Conservation (phyloP, 2,113 vertebrate genomes). For the Girardinichthys multiradiatus region DNA sequence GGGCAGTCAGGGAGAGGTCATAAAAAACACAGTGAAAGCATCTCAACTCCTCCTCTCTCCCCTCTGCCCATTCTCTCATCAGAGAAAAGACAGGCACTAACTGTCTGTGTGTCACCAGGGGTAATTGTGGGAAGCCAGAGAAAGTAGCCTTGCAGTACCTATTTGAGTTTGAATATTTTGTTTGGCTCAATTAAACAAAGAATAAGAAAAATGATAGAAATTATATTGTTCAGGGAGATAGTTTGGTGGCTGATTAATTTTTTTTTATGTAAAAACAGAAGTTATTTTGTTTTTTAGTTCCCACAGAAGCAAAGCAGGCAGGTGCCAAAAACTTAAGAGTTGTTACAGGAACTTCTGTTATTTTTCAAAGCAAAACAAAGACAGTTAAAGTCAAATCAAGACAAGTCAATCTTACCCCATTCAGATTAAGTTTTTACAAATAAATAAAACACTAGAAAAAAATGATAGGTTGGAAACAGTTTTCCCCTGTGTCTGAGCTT, state of each 20-base stretch:
- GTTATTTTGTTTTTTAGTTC: background rate
- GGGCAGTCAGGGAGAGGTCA: constrained; percentile 80
- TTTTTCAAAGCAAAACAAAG: too few relatives aligned
- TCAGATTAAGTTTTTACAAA: too few relatives aligned
- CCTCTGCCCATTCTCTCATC: constrained; percentile 74
- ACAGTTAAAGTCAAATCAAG: too few relatives aligned
- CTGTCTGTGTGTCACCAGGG: constrained; percentile 74
- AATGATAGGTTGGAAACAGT: too few relatives aligned
- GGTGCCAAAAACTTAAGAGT: too few relatives aligned
- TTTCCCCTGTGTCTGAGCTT: too few relatives aligned
- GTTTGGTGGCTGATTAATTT: background rate
- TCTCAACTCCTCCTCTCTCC: constrained; percentile 78
- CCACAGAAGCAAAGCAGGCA: too few relatives aligned
- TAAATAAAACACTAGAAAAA: too few relatives aligned
- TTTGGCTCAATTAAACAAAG: constrained; percentile 13
- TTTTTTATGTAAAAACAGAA: constrained; percentile 6
- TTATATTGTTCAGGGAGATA: background rate
- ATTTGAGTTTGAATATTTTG: constrained; percentile 53
- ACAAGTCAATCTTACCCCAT: too few relatives aligned
- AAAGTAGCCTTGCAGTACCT: constrained; percentile 69
- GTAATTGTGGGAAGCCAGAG: constrained; percentile 71
- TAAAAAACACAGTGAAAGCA: constrained; percentile 81
- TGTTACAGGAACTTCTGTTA: too few relatives aligned
- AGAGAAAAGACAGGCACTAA: constrained; percentile 77
- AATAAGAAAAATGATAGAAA: constrained; percentile 19